phyloP scores from a whole-genome alignment of 2,113 vertebrate genomes.

The Lasiurus borealis region DNA sequence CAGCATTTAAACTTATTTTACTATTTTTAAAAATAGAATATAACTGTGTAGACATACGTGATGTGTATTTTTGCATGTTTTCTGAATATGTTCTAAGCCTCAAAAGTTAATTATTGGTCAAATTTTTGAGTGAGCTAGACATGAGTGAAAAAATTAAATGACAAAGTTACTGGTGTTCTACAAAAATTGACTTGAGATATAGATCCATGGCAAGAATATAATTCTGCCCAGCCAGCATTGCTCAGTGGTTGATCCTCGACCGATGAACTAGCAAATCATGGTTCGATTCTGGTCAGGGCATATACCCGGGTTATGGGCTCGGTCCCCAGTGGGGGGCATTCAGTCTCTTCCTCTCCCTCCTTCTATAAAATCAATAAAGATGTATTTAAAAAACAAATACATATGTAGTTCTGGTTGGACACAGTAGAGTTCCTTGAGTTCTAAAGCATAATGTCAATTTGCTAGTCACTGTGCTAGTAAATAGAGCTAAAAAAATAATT shows the following conservation, averaged over 20 bases:
- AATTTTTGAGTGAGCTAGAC: background rate
- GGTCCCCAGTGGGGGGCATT: no score
- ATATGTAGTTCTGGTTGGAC: background rate
- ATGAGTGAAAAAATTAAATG: constrained; percentile 52
- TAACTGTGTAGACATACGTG: background rate
- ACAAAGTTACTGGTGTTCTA: constrained; percentile 58
- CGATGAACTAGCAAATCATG: no score
- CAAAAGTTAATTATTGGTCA: background rate
- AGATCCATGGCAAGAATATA: constrained; percentile 20
- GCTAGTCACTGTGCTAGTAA: background rate
- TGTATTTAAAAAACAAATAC: background rate
- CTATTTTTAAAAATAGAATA: background rate
- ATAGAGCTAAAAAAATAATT: background rate
- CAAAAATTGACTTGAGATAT: background rate
- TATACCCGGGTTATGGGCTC: no score
- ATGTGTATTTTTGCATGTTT: background rate
- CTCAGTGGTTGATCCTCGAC: no score
- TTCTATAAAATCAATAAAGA: no score
- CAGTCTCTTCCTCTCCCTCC: no score
- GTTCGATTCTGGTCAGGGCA: no score
- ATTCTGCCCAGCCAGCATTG: background rate
- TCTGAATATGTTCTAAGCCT: background rate
- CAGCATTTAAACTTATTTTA: background rate
- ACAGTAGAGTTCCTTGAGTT: background rate
- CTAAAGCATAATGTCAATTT: background rate